These are phyloP conservation scores for Aethina tumida DNA, from an alignment of 1,140 invertebrate species.

Conservation along the genomic window DNA sequence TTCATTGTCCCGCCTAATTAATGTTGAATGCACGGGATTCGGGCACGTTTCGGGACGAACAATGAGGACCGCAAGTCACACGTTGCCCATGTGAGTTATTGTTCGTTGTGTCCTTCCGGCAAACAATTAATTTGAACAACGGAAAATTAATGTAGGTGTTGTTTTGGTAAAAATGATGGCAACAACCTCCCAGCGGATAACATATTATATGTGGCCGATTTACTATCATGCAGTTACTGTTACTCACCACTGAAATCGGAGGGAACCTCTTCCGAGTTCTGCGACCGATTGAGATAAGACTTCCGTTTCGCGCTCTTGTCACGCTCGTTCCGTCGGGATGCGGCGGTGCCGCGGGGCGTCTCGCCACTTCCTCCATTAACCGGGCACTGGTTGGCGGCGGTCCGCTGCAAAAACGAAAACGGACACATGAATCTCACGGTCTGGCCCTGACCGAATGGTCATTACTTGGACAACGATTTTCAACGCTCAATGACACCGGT, in stretches of 20 bases:
- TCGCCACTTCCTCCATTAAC: constrained; percentile 2
- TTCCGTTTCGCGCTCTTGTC: constrained; percentile 57
- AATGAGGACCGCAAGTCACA: too few relatives aligned
- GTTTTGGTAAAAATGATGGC: constrained; percentile 5
- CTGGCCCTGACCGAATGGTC: too few relatives aligned
- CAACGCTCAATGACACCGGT: too few relatives aligned
- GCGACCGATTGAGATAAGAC: constrained; percentile 51
- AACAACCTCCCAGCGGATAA: neutral
- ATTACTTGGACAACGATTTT: too few relatives aligned
- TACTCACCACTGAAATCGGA: constrained; percentile 30
- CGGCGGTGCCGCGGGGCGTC: constrained; percentile 7
- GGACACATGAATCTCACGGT: too few relatives aligned
- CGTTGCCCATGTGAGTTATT: neutral
- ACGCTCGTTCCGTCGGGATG: constrained; percentile 37
- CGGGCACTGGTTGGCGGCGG: too few relatives aligned
- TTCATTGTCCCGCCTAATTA: too few relatives aligned
- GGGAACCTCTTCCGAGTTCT: constrained; percentile 44
- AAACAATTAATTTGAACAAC: neutral
- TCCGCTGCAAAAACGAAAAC: too few relatives aligned
- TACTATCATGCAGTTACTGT: neutral
- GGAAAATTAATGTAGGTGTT: neutral
- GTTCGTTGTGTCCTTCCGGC: neutral
- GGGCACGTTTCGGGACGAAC: too few relatives aligned
- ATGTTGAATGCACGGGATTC: too few relatives aligned
- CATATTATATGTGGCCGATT: neutral